Conservation (phyloP, 2,113 vertebrate species). For the Ginglymostoma cirratum region DNA sequence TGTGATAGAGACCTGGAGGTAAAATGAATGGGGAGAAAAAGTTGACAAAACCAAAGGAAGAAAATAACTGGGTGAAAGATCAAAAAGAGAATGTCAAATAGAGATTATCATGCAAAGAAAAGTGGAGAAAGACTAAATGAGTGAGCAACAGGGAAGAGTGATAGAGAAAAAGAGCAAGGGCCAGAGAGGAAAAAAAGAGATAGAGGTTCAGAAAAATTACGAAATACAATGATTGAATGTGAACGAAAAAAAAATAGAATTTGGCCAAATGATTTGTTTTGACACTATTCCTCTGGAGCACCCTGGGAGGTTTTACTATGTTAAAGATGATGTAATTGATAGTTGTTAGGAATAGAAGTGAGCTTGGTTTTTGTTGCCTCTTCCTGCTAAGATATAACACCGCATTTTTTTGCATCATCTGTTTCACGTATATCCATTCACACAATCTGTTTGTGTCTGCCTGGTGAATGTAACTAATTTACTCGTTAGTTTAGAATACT, state of each 20-base stretch:
- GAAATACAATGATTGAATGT: neutral
- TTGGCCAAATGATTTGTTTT: neutral
- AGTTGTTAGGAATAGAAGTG: neutral
- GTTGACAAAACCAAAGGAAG: neutral
- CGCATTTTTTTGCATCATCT: no score
- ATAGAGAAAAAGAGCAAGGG: neutral
- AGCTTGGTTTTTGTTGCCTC: no score
- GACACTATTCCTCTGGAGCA: neutral
- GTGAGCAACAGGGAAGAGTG: neutral
- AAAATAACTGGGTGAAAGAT: neutral
- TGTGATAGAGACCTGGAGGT: neutral
- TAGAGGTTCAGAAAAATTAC: neutral
- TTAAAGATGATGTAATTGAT: neutral
- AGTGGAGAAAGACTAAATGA: neutral
- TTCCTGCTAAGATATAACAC: no score
- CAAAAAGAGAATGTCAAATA: neutral
- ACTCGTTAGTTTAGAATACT: no score
- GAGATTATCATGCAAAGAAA: neutral
- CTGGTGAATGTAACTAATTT: no score
- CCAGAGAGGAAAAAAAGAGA: neutral
- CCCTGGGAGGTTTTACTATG: neutral
- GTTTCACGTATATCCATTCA: no score
- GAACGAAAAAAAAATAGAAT: neutral
- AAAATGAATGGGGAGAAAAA: neutral
- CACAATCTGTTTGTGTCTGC: no score